phyloP scores from a whole-genome alignment of 2,888 invertebrate species.

The Drosophila pseudotakahashii region DNA sequence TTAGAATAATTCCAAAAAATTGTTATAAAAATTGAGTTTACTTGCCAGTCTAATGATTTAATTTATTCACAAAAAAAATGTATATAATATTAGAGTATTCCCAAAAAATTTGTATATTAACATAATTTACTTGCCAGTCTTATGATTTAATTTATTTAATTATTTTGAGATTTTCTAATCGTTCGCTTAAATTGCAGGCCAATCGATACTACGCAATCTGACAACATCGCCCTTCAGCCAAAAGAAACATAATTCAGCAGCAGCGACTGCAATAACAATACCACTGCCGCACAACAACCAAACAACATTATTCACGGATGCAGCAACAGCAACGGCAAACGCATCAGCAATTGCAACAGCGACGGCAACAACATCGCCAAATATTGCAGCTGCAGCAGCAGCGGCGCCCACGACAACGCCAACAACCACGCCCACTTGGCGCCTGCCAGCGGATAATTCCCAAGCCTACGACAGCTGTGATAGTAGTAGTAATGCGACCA shows the following conservation, averaged over 20 bases:
- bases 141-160: no score
- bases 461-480: constrained; percentile 61
- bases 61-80: no score
- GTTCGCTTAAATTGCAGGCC: constrained; percentile 64
- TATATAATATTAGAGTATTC: no score
- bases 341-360: constrained; percentile 1
- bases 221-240: constrained; percentile 84
- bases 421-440: constrained; percentile 54
- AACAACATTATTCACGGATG: constrained; percentile 23
- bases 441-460: constrained; percentile 50
- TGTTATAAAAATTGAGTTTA: no score
- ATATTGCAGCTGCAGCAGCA: constrained; percentile 50
- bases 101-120: no score
- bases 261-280: constrained; percentile 41
- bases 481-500: constrained; percentile 52
- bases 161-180: no score
- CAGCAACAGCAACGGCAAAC: constrained; percentile 15
- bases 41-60: no score
- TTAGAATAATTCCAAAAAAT: no score
- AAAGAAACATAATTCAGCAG: constrained; percentile 75
- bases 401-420: constrained; percentile 40
- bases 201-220: constrained; percentile 83
- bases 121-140: no score
- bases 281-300: constrained; percentile 49
- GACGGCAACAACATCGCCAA: constrained; percentile 12